phyloP scores from a whole-genome alignment of 2,888 invertebrate genomes.

The Epinotia ramella region DNA sequence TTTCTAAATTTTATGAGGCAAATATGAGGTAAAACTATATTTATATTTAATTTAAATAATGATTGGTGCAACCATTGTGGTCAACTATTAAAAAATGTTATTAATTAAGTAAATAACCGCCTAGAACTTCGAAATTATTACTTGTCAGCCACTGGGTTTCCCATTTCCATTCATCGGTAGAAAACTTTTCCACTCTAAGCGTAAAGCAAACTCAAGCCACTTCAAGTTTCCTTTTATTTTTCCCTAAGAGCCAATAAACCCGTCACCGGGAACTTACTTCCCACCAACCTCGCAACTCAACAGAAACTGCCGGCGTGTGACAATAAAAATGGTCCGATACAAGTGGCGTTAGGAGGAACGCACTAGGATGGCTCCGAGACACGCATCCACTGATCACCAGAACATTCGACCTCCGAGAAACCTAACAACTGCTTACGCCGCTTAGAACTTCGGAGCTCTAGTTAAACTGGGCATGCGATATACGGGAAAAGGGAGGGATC shows the following conservation, averaged over 20 bases:
- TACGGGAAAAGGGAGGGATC: slow-evolving; percentile 67
- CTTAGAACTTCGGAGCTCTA: slow-evolving; percentile 56
- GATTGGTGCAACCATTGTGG: not conserved
- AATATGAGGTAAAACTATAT: not conserved
- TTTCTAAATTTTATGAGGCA: slow-evolving; percentile 26
- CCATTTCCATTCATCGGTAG: slow-evolving; percentile 1
- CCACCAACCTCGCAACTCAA: slow-evolving; percentile 74
- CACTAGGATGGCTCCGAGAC: slow-evolving; percentile 72
- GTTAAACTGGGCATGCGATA: slow-evolving; percentile 62
- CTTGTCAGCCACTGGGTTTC: no score
- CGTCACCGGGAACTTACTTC: slow-evolving; percentile 76
- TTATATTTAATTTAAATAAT: not conserved
- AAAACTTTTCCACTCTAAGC: slow-evolving; percentile 45
- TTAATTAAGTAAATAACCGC: not conserved
- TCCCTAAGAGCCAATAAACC: slow-evolving; percentile 78
- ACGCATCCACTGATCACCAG: slow-evolving; percentile 71
- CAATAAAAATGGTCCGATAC: slow-evolving; percentile 79
- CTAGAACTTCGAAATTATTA: not conserved
- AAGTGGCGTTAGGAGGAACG: slow-evolving; percentile 79
- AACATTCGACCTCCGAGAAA: slow-evolving; percentile 52
- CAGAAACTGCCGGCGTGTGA: slow-evolving; percentile 75
- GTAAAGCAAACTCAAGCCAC: slow-evolving; percentile 68
- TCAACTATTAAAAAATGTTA: not conserved
- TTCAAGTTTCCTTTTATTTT: slow-evolving; percentile 75
- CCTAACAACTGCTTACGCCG: slow-evolving; percentile 20